A percentile compares a stretch with the other conserved stretches of the same genome.
Conservation (phyloP, 2,113 vertebrate species). For the Sylvietta virens region DNA sequence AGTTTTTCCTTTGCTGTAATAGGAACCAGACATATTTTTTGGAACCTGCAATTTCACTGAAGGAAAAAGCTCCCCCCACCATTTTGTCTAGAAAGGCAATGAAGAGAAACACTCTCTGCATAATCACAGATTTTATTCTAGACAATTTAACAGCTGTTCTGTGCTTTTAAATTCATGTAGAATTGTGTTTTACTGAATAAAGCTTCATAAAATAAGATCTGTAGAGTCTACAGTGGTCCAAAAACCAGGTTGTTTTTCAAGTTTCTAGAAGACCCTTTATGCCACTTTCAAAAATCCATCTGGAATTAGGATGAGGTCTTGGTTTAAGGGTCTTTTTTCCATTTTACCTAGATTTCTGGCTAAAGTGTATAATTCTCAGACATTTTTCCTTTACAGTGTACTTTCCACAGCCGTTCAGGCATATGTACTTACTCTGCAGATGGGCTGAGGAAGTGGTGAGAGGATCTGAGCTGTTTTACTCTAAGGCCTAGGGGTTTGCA, state of each 20-base stretch:
- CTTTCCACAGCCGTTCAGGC: conserved; percentile 24
- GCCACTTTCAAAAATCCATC: neutral
- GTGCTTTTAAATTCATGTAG: neutral
- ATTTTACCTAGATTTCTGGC: conserved; percentile 45
- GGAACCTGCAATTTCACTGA: conserved; percentile 10
- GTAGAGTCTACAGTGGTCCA: neutral
- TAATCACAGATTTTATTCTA: neutral
- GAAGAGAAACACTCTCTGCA: neutral
- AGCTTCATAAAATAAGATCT: neutral
- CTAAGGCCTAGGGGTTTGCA: neutral
- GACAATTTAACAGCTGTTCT: neutral
- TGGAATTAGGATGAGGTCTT: conserved; percentile 28
- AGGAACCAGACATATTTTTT: conserved; percentile 60
- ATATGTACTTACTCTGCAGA: neutral
- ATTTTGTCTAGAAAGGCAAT: conserved; percentile 27
- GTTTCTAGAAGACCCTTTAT: conserved; percentile 20
- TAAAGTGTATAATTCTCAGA: neutral
- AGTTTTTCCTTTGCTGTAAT: conserved; percentile 56
- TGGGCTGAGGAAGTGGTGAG: neutral
- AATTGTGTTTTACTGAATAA: neutral
- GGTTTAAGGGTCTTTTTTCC: conserved; percentile 53
- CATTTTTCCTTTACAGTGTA: conserved; percentile 38
- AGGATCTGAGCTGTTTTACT: neutral
- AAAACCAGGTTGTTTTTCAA: neutral
- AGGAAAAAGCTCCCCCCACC: conserved; percentile 15